These are phyloP conservation scores for Babylonia areolata DNA, from an alignment of 1,140 invertebrate species.

Conservation along the genomic window DNA sequence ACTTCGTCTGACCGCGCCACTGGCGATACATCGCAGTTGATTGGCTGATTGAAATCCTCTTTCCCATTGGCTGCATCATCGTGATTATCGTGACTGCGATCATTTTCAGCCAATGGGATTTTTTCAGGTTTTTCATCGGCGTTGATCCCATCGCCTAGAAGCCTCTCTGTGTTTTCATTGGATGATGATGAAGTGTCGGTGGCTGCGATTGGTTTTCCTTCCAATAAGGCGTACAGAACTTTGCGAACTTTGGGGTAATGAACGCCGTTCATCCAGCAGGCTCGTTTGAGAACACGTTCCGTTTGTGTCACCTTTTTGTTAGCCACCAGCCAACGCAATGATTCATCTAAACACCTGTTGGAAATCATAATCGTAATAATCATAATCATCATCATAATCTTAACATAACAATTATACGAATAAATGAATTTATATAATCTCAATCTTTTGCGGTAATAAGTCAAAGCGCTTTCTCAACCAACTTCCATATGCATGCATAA, in stretches of 20 bases:
- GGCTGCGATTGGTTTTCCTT: not conserved
- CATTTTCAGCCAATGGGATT: too few relatives aligned
- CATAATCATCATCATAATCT: too few relatives aligned
- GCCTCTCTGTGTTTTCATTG: not conserved
- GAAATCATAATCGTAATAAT: not conserved
- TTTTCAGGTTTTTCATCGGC: not conserved
- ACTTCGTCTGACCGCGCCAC: not conserved
- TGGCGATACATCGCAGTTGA: not conserved
- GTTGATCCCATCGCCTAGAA: not conserved
- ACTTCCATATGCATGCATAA: too few relatives aligned
- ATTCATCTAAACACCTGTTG: slow-evolving; percentile 49
- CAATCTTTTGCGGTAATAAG: too few relatives aligned
- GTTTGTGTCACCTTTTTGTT: slow-evolving; percentile 39
- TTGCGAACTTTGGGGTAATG: slow-evolving; percentile 22
- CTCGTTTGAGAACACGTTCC: slow-evolving; percentile 41
- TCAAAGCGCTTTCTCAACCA: too few relatives aligned
- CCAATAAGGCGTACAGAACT: not conserved
- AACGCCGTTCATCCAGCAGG: slow-evolving; percentile 41
- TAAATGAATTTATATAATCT: too few relatives aligned
- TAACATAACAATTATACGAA: too few relatives aligned
- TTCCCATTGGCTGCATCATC: not conserved
- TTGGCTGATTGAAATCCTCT: not conserved
- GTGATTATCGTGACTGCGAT: not conserved
- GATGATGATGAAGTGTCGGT: not conserved
- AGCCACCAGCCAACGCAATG: slow-evolving; percentile 47